phyloP scores from a whole-genome alignment of 2,797 vertebrate species.

The Labroides dimidiatus region DNA sequence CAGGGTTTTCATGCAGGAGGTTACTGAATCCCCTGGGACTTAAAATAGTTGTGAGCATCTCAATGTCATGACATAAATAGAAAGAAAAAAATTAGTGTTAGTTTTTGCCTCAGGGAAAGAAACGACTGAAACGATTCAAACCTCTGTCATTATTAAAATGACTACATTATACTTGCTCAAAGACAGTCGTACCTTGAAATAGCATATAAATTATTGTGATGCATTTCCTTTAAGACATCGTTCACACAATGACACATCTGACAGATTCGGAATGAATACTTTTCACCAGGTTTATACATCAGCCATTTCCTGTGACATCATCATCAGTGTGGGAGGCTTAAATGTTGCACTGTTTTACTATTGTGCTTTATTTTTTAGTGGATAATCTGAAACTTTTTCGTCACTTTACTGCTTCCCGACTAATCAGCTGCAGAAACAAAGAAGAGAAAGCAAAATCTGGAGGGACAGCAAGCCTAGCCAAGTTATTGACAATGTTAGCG shows the following conservation, averaged over 20 bases:
- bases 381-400: no score
- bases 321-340: neutral
- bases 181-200: conserved; percentile 10
- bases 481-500: no score
- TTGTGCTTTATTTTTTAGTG: no score
- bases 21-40: conserved; percentile 21
- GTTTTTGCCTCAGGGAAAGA: conserved; percentile 26
- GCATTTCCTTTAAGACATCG: conserved; percentile 1
- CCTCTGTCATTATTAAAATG: conserved; percentile 18
- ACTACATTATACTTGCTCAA: conserved; percentile 34
- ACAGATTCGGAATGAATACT: neutral
- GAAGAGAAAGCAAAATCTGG: no score
- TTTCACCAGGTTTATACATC: neutral
- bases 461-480: no score
- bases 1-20: conserved; percentile 32
- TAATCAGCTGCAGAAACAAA: no score
- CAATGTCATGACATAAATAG: conserved; percentile 50
- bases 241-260: conserved; percentile 11
- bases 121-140: conserved; percentile 26
- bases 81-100: conserved; percentile 29
- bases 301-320: neutral
- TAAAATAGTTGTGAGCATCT: conserved; percentile 27
- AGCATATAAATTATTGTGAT: conserved; percentile 27
- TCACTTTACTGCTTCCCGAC: no score
- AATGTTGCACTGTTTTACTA: no score